Percentiles rank a stretch among this genome's conserved stretches.
phyloP scores from a whole-genome alignment of 64 coral and sea anemone genomes.

The Stichodactyla helianthus region DNA sequence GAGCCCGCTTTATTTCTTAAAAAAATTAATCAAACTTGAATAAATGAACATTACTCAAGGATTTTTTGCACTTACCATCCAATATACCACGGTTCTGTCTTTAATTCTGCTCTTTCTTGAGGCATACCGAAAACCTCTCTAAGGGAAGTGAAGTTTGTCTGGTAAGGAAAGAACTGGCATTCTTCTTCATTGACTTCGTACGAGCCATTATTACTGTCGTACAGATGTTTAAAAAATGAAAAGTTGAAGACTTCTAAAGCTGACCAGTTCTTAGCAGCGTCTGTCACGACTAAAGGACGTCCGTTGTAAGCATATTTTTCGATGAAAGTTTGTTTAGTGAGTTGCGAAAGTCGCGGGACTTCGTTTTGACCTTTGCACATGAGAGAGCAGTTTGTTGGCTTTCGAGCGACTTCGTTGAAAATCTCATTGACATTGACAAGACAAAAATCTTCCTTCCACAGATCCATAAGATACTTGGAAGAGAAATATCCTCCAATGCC shows the following conservation, averaged over 20 bases:
- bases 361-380: conserved; percentile 83
- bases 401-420: conserved; percentile 71
- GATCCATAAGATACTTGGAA: conserved; percentile 19
- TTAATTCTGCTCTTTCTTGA: conserved; percentile 74
- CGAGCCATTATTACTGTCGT: conserved; percentile 66
- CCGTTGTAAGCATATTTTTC: conserved; percentile 86
- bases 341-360: conserved; percentile 70
- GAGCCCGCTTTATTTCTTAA: neutral
- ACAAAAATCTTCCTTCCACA: conserved; percentile 58
- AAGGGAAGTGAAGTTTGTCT: conserved; percentile 76
- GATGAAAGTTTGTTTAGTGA: conserved; percentile 67
- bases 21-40: neutral
- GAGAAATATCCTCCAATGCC: conserved; percentile 54
- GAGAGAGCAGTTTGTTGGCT: conserved; percentile 68
- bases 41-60: neutral
- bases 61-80: conserved; percentile 70
- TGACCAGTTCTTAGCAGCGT: conserved; percentile 85
- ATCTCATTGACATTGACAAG: conserved; percentile 77
- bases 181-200: conserved; percentile 81
- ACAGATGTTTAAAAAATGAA: conserved; percentile 74
- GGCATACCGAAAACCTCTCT: conserved; percentile 80
- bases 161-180: conserved; percentile 97
- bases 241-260: conserved; percentile 79
- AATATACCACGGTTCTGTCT: conserved; percentile 90
- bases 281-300: conserved; percentile 78